These are phyloP conservation scores for Caenorhabditis doughertyi DNA, from an alignment of 2,888 invertebrate genomes.

Conservation along the genomic window DNA sequence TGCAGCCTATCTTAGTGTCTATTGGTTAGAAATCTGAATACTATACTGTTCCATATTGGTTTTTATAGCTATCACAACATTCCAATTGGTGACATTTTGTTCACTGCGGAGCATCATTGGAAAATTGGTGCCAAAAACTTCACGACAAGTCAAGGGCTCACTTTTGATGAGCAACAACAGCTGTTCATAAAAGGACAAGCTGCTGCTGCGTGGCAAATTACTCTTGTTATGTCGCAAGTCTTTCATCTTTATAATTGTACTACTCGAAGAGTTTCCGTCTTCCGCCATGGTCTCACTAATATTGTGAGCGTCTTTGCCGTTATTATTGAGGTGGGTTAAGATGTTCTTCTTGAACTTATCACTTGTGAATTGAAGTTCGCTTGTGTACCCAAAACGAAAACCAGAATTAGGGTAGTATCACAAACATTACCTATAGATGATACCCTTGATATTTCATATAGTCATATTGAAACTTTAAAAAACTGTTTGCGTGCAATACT, in stretches of 20 bases:
- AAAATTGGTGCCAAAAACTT: slow-evolving; percentile 72
- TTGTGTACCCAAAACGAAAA: too few relatives aligned
- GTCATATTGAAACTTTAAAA: too few relatives aligned
- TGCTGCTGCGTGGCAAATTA: slow-evolving; percentile 82
- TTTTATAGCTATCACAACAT: slow-evolving; percentile 77
- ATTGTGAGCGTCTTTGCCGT: slow-evolving; percentile 81
- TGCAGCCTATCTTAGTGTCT: slow-evolving; percentile 78
- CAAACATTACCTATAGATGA: too few relatives aligned
- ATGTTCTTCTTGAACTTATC: not conserved
- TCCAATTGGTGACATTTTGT: slow-evolving; percentile 76
- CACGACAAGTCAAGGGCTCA: slow-evolving; percentile 67
- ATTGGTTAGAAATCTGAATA: slow-evolving; percentile 71
- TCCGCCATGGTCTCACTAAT: slow-evolving; percentile 81
- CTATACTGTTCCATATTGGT: not conserved
- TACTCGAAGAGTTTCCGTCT: slow-evolving; percentile 81
- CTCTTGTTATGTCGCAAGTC: slow-evolving; percentile 80
- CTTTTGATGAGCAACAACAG: slow-evolving; percentile 76
- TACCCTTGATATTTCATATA: too few relatives aligned
- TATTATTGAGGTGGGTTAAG: slow-evolving; percentile 74
- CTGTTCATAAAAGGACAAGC: slow-evolving; percentile 80
- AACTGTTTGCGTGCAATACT: too few relatives aligned
- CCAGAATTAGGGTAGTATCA: too few relatives aligned
- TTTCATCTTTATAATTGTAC: slow-evolving; percentile 82
- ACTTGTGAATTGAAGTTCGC: too few relatives aligned
- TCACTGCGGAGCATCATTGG: slow-evolving; percentile 81